These are phyloP conservation scores for Aquatica leii DNA, from an alignment of 2,888 invertebrate species.

Conservation along the genomic window DNA sequence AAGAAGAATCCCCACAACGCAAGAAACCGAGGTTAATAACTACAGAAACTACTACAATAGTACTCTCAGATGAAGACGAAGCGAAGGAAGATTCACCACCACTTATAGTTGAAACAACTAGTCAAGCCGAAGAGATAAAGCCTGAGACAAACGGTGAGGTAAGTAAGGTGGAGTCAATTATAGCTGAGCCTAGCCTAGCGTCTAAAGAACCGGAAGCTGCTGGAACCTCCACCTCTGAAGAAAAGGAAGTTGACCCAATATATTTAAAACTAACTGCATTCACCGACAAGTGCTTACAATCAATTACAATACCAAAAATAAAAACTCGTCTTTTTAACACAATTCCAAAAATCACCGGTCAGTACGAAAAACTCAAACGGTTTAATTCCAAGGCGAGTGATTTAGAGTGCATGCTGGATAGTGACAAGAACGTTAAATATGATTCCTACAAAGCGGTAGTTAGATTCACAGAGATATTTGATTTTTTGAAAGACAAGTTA, in stretches of 20 bases:
- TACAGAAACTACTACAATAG: neutral
- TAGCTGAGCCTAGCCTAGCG: too few relatives aligned
- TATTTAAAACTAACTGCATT: neutral
- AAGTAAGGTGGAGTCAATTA: too few relatives aligned
- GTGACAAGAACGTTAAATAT: neutral
- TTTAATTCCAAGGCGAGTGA: neutral
- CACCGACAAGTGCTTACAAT: neutral
- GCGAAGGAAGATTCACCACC: too few relatives aligned
- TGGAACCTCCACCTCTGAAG: too few relatives aligned
- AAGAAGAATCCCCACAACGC: neutral
- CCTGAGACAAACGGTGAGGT: too few relatives aligned
- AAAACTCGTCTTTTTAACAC: neutral
- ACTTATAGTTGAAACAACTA: too few relatives aligned
- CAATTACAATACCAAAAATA: neutral
- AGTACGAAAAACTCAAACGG: neutral
- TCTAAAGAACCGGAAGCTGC: too few relatives aligned
- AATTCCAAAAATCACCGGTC: neutral
- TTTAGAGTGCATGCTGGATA: neutral
- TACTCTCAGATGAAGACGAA: neutral
- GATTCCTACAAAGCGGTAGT: neutral
- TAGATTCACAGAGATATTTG: neutral
- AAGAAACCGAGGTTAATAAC: constrained; percentile 5
- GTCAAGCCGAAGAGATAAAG: too few relatives aligned
- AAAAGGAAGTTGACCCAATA: neutral
- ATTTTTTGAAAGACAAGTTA: neutral